Evolutionary conservation across 2,888 invertebrate genomes (phyloP), one percentile per base, ranked within the genome.

Genomic region (Nephrotoma appendiculata): DNA sequence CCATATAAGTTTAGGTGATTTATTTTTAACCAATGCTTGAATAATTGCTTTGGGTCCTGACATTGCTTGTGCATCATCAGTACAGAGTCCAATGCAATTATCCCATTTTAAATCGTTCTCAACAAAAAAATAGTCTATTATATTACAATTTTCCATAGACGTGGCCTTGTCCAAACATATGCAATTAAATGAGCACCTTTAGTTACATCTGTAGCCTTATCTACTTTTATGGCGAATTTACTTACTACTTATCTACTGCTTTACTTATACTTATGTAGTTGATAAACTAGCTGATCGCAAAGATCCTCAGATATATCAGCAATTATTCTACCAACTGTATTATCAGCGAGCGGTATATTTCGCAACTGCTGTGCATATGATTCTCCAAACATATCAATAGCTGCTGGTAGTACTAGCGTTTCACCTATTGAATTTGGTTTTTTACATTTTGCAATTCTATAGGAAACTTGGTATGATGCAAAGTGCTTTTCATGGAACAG

Each of bases 241-340:
- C 43, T n/a, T n/a, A n/a, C n/a, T n/a, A n/a, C n/a, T n/a, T n/a
- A n/a, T n/a, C n/a, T n/a, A n/a, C n/a, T n/a, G n/a, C n/a, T n/a
- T n/a, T n/a, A n/a, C n/a, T n/a, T n/a, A n/a, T n/a, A 87, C 86
- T 85, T 86, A 85, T 86, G 86, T 12, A 57, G 57, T 57, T 57
- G 57, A 87, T 87, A 87, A 84, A 88, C 86, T 48, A 88, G 86
- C 89, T 89, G 89, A 87, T 89, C 88, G 88, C 87, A 88, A 88
- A 89, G 86, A 86, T 88, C 89, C 87, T 87, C 89, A 88, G n/a
- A n/a, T n/a, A n/a, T n/a, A n/a, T n/a, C n/a, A n/a, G 88, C 88
- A 88, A 90, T 90, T 87, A 89, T 89, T 88, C 89, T 89, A 88
- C 87, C 87, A 89, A 90, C 88, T 85, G n/a, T n/a, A n/a, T n/a